Conservation (phyloP, 2,113 vertebrate genomes). For the Erythrocercus mccallii region DNA sequence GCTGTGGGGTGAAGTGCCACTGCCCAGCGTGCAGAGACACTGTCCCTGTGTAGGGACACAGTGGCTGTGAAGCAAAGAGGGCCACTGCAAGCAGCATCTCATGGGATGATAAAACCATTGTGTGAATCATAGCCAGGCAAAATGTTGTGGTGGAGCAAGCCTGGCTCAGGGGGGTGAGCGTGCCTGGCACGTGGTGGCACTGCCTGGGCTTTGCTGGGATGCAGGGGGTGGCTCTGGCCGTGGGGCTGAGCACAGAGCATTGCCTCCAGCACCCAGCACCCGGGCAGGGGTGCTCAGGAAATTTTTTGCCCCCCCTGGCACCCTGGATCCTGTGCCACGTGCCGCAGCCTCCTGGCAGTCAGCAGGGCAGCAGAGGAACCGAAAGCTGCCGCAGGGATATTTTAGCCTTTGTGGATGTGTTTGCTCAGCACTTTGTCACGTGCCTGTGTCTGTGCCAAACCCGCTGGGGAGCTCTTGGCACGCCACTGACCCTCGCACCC, state of each 20-base stretch:
- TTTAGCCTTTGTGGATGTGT: conserved; percentile 6
- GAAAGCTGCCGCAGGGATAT: not conserved
- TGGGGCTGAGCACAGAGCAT: accelerated
- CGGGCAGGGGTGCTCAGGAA: accelerated
- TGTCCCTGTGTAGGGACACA: not conserved
- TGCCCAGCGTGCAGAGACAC: accelerated
- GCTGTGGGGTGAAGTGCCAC: no score
- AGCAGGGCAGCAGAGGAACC: not conserved
- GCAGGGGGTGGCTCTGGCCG: accelerated
- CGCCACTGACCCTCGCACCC: not conserved
- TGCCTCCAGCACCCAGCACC: not conserved
- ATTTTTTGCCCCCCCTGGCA: not conserved
- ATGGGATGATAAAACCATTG: accelerated
- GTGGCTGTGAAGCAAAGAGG: accelerated
- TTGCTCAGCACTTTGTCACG: conserved; percentile 31
- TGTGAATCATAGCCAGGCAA: not conserved
- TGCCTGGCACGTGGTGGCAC: accelerated
- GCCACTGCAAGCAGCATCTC: accelerated
- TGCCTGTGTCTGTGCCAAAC: not conserved
- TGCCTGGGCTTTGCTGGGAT: not conserved
- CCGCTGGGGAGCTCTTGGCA: not conserved
- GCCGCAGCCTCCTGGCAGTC: accelerated
- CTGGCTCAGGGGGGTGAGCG: accelerated
- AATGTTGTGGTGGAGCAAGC: no score
- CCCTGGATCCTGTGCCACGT: accelerated